Evolutionary conservation across 2,797 vertebrate species (phyloP).

Genomic region (Syngnathus acus): DNA sequence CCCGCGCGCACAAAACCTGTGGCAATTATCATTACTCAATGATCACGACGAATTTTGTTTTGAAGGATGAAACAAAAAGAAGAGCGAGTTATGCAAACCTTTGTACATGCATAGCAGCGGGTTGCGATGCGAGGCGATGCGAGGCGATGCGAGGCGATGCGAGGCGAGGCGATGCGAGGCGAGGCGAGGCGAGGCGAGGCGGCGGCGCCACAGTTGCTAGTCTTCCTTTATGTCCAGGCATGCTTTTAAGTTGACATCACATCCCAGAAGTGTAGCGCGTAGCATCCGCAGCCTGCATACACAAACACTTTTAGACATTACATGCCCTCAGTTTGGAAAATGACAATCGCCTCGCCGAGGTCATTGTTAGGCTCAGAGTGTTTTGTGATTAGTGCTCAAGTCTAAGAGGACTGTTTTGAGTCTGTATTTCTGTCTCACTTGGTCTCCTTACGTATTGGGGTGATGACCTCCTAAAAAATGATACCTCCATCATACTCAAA

Average conservation of each 20-base stretch:
- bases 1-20: not conserved
- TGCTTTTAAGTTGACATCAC: constrained; percentile 74
- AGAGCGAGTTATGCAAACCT: not conserved
- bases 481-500: not conserved
- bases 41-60: constrained; percentile 9
- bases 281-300: not conserved
- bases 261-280: constrained; percentile 35
- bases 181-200: too few species aligned
- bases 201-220: constrained; percentile 65
- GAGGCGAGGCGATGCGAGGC: too few species aligned
- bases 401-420: not conserved
- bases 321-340: not conserved
- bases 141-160: too few species aligned
- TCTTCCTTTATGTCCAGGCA: constrained; percentile 68
- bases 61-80: not conserved
- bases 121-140: not conserved
- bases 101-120: not conserved
- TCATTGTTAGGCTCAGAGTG: not conserved
- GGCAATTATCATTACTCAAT: not conserved
- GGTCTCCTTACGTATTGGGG: not conserved
- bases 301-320: constrained; percentile 10
- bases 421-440: not conserved
- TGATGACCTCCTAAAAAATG: constrained; percentile 1
- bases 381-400: not conserved
- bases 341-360: not conserved